phyloP scores from a whole-genome alignment of 2,113 vertebrate species.

The Polyodon spathula region DNA sequence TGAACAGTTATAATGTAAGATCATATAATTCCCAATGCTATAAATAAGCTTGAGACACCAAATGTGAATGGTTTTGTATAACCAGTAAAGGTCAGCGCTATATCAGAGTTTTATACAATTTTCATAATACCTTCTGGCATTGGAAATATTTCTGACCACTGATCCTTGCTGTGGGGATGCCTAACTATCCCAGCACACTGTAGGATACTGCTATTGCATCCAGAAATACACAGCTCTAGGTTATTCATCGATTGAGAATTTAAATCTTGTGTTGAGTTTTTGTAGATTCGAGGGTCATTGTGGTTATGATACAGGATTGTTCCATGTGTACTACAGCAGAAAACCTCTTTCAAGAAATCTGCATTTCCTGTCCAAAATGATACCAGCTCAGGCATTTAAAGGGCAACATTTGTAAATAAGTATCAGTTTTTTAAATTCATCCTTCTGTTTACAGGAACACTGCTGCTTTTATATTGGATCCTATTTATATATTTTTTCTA shows the following conservation, averaged over 20 bases:
- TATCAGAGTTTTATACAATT: constrained; percentile 96
- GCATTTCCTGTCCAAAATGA: no score
- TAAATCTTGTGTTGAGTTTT: constrained; percentile 73
- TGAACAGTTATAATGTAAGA: not conserved
- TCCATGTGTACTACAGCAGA: no score
- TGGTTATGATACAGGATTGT: constrained; percentile 28
- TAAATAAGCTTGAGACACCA: constrained; percentile 42
- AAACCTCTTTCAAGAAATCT: no score
- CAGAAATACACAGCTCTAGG: constrained; percentile 86
- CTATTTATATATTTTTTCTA: no score
- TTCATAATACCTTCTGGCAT: constrained; percentile 97
- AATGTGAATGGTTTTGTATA: constrained; percentile 46
- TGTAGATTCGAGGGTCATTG: constrained; percentile 27
- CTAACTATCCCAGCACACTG: constrained; percentile 77
- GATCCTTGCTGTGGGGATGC: constrained; percentile 91
- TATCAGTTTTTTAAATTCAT: no score
- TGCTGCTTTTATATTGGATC: no score
- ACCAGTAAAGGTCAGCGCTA: constrained; percentile 80
- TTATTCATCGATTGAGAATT: constrained; percentile 99
- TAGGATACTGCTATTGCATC: constrained; percentile 71
- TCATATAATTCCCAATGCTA: constrained; percentile 31
- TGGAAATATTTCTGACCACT: constrained; percentile 98
- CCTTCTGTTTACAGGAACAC: no score
- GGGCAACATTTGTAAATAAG: no score
- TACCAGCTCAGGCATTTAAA: no score